Base-by-base conservation (phyloP, 2,113 vertebrate genomes). In the Corapipo altera region DNA sequence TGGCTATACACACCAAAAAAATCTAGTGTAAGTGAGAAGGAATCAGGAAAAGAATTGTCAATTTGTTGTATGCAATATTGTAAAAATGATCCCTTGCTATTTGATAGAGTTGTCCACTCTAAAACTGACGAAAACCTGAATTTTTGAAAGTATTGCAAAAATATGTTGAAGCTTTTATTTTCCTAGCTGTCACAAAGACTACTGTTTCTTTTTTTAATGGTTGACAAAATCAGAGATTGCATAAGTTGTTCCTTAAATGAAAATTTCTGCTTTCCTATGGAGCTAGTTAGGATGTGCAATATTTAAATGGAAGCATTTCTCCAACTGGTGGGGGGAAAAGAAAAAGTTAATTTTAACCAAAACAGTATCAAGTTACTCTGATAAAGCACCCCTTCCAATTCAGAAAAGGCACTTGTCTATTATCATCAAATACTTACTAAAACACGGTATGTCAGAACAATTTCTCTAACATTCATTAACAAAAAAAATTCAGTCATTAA, bases 311-410 rank as follows among this genome's bases (percentile, higher is more conserved):
- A 46, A 82, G 4, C 5, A 55, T 85, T 91, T 87, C 41, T 85
- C 18, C 19, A 33, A 8, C 44, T 33, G 41, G 8, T 15, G 9
- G 4, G 1, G 23, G 21, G 4, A 4, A 0, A 0, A 3, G 7
- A 21, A 18, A 44, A n/a, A 4, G 11, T 16, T 78, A 6, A 20
- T 70, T 91, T 94, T 11, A 2, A 65, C 13, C 20, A 61, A 69
- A 82, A 61, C 33, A 46, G 2, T 54, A 54, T n/a, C 28, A 70
- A 69, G 9, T 64, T 71, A 64, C 32, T 73, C 33, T 64, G 26
- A 44, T 62, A 83, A 83, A 69, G 2, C 26, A 70, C 4, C 8
- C 15, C 12, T 88, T 76, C 28, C 28, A 33, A 23, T 94, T 88
- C 58, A 88, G n/a, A 46, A 66, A 70, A 46, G 24, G 58, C 16